Conservation (phyloP, 2,888 invertebrate species). For the Phalangium opilio region DNA sequence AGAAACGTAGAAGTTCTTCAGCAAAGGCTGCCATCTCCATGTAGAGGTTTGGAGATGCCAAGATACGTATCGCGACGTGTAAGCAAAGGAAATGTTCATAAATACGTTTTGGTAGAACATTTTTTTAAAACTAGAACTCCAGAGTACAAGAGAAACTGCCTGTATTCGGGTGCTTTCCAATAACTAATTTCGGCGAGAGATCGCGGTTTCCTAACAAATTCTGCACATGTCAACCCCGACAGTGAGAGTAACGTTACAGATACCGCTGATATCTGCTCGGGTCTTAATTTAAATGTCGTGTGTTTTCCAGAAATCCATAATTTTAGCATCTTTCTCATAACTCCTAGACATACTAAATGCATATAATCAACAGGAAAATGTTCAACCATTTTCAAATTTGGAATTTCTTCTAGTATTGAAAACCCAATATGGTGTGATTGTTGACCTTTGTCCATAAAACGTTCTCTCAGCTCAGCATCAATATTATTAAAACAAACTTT, state of each 20-base stretch:
- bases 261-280: too few relatives aligned
- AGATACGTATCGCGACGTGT: conserved; percentile 18
- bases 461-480: background rate
- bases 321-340: conserved; percentile 23
- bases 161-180: conserved; percentile 25
- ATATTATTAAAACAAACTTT: too few relatives aligned
- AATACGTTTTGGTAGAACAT: conserved; percentile 10
- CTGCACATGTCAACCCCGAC: conserved; percentile 3
- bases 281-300: too few relatives aligned
- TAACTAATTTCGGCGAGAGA: conserved; percentile 18
- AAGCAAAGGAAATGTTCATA: conserved; percentile 21
- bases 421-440: conserved; percentile 18
- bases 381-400: conserved; percentile 17
- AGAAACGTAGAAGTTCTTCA: conserved; percentile 7
- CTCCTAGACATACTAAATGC: conserved; percentile 26
- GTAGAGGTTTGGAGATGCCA: conserved; percentile 4
- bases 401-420: conserved; percentile 16
- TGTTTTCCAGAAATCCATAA: conserved; percentile 21
- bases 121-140: conserved; percentile 21
- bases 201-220: conserved; percentile 24
- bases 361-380: conserved; percentile 25
- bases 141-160: conserved; percentile 22
- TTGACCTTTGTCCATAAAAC: conserved; percentile 14
- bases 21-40: too few relatives aligned
- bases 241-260: too few relatives aligned